phyloP scores from a whole-genome alignment of 1,140 invertebrate species.

The Hyposmocoma kahamanoa region DNA sequence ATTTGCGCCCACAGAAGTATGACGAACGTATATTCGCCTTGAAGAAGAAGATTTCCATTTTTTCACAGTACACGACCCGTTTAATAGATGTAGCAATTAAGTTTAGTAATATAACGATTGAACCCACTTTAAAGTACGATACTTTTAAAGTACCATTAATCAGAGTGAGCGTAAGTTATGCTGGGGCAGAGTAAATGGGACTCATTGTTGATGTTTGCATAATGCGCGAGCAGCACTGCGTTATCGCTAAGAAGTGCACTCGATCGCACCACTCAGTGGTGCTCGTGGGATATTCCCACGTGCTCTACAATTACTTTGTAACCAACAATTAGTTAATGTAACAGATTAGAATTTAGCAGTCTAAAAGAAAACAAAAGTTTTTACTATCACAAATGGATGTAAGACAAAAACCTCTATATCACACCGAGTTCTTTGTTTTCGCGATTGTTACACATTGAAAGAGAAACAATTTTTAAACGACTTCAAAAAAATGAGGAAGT shows the following conservation, averaged over 20 bases:
- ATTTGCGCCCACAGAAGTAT: conserved; percentile 40
- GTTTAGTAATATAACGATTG: conserved; percentile 14
- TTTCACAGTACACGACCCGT: conserved; percentile 42
- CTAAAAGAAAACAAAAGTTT: background rate
- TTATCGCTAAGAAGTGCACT: conserved; percentile 37
- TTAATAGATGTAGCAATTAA: conserved; percentile 26
- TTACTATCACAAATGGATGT: no score
- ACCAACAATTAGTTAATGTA: conserved; percentile 42
- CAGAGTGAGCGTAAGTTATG: background rate
- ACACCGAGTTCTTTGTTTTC: no score
- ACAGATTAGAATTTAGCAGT: conserved; percentile 20
- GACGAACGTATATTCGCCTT: conserved; percentile 46
- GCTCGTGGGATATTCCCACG: conserved; percentile 60
- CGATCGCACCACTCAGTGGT: conserved; percentile 26
- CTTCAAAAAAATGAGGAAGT: no score
- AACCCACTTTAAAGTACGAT: conserved; percentile 21
- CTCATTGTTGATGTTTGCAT: conserved; percentile 24
- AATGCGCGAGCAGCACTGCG: conserved; percentile 19
- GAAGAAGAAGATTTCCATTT: conserved; percentile 49
- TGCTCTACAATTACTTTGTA: conserved; percentile 44
- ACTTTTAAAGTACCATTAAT: conserved; percentile 4
- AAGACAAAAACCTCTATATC: no score
- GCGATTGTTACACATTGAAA: no score
- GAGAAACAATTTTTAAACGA: no score
- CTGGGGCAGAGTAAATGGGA: conserved; percentile 18